Evolutionary conservation across 2,113 vertebrate species (phyloP).

Genomic region (Montifringilla adamsi): DNA sequence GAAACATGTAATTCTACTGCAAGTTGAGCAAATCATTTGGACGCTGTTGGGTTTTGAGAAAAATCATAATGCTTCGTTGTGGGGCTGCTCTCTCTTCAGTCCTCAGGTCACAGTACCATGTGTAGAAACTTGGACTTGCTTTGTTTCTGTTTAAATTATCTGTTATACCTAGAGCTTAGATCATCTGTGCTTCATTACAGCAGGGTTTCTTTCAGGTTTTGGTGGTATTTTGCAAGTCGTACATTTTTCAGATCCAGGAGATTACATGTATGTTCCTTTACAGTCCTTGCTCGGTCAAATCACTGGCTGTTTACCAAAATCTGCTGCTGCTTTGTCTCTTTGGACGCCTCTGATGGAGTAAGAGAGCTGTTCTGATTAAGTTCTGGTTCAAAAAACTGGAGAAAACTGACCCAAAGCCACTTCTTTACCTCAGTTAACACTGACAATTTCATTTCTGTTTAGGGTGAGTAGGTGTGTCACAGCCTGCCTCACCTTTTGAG

Average conservation of each 20-base stretch:
- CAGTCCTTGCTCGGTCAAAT: background rate
- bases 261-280: background rate
- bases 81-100: background rate
- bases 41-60: background rate
- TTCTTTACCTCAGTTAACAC: background rate
- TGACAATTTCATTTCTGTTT: background rate
- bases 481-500: background rate
- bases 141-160: background rate
- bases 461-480: background rate
- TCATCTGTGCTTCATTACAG: background rate
- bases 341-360: background rate
- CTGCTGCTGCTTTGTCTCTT: background rate
- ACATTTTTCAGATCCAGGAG: background rate
- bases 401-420: background rate
- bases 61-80: background rate
- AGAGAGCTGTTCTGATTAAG: background rate
- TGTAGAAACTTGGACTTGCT: background rate
- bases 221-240: background rate
- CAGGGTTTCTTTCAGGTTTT: background rate
- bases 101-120: background rate
- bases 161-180: background rate
- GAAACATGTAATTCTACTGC: background rate
- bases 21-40: background rate
- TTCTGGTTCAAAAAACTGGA: background rate
- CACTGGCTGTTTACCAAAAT: background rate